Evolutionary conservation across 2,797 vertebrate genomes (phyloP).

Genomic region (Anomalospiza imberbis): DNA sequence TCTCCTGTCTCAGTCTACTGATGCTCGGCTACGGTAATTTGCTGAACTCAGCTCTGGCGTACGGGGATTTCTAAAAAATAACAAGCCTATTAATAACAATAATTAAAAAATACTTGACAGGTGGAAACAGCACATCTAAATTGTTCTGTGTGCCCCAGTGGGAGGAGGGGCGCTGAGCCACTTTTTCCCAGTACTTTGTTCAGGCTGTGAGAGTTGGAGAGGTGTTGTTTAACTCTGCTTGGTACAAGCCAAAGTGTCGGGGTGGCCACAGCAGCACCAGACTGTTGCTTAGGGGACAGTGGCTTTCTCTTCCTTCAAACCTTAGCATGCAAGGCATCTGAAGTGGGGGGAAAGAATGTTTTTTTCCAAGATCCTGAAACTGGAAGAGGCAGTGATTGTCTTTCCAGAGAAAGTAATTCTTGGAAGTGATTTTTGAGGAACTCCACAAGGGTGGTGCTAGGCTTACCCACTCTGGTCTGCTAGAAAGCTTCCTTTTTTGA

Average conservation of each 20-base stretch:
- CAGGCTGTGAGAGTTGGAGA: not conserved
- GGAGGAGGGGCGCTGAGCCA: not conserved
- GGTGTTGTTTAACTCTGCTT: not conserved
- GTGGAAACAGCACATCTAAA: constrained; percentile 47
- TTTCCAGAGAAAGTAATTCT: not conserved
- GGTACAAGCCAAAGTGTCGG: not conserved
- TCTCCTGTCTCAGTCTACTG: constrained; percentile 51
- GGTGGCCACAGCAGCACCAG: not conserved
- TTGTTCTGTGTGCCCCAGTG: not conserved
- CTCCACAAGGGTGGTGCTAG: not conserved
- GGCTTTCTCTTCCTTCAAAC: not conserved
- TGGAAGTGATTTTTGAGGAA: not conserved
- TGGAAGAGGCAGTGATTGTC: not conserved
- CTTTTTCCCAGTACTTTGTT: not conserved
- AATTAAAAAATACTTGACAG: constrained; percentile 60
- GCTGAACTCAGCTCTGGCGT: constrained; percentile 57
- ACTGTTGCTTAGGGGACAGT: not conserved
- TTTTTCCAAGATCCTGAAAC: not conserved
- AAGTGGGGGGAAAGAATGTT: not conserved
- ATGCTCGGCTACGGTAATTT: constrained; percentile 29
- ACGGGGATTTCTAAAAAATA: constrained; percentile 37
- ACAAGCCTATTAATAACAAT: constrained; percentile 69
- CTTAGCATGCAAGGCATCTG: not conserved
- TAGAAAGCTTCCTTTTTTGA: not conserved
- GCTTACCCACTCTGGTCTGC: not conserved